Conservation (phyloP, 2,113 vertebrate species). For the Cavia aperea region DNA sequence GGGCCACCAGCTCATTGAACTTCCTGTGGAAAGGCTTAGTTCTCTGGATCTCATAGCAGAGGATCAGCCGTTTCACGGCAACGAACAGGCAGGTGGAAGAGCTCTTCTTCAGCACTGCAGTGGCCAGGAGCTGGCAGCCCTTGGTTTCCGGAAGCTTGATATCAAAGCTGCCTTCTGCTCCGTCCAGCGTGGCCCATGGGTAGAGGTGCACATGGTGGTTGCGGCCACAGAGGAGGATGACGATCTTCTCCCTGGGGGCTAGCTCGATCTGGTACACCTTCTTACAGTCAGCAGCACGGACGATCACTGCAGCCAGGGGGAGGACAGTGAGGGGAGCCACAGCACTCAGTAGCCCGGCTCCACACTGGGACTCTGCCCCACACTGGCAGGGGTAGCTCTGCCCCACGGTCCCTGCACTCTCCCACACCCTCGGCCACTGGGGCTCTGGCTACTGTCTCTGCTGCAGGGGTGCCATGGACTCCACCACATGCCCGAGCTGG, state of each 20-base stretch:
- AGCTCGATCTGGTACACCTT: slow-evolving; percentile 94
- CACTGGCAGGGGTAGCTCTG: not conserved
- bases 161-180: slow-evolving; percentile 84
- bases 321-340: not conserved
- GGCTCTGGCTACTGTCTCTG: not conserved
- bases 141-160: slow-evolving; percentile 92
- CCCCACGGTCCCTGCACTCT: not conserved
- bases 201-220: slow-evolving; percentile 92
- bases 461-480: too few relatives aligned
- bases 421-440: not conserved
- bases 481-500: not conserved
- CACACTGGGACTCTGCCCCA: not conserved
- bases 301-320: slow-evolving; percentile 82
- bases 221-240: slow-evolving; percentile 89
- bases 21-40: slow-evolving; percentile 87
- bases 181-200: slow-evolving; percentile 90
- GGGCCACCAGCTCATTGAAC: slow-evolving; percentile 88
- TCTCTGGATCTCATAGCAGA: slow-evolving; percentile 90
- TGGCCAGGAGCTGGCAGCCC: slow-evolving; percentile 90
- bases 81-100: slow-evolving; percentile 87
- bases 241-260: slow-evolving; percentile 87
- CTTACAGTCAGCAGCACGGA: slow-evolving; percentile 94
- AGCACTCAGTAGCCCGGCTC: not conserved
- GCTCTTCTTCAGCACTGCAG: slow-evolving; percentile 79
- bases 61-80: slow-evolving; percentile 89